Conservation (phyloP, 2,113 vertebrate species). For the Gnathonemus longibarbis region DNA sequence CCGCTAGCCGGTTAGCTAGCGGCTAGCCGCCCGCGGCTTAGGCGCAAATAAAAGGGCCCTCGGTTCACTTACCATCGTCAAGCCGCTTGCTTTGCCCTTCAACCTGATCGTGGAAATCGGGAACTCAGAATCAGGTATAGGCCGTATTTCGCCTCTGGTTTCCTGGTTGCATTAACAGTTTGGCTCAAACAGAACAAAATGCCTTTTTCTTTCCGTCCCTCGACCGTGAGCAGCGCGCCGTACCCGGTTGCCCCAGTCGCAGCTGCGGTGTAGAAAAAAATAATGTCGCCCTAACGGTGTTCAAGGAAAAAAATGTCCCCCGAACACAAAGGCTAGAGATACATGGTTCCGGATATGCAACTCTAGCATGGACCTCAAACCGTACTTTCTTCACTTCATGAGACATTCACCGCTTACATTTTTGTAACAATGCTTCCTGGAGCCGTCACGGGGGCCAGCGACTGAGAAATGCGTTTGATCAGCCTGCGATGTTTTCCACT, state of each 20-base stretch:
- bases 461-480: not conserved
- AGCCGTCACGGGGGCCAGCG: not conserved
- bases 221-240: not conserved
- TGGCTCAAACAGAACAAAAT: not conserved
- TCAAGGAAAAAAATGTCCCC: not conserved
- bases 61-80: slow-evolving; percentile 1
- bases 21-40: not conserved
- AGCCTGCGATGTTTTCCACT: not conserved
- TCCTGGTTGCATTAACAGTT: not conserved
- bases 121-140: not conserved
- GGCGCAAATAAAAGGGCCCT: not conserved
- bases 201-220: not conserved
- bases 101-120: not conserved
- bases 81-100: not conserved
- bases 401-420: not conserved
- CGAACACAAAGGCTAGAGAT: not conserved
- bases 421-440: not conserved
- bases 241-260: not conserved
- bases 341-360: slow-evolving; percentile 3
- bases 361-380: not conserved
- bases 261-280: slow-evolving; percentile 9
- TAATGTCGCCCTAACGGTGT: slow-evolving; percentile 2
- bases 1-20: not conserved
- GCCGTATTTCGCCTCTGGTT: not conserved
- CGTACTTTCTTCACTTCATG: not conserved